Base-by-base conservation (phyloP, 2,888 invertebrate species). In the Cheilosia pagana region DNA sequence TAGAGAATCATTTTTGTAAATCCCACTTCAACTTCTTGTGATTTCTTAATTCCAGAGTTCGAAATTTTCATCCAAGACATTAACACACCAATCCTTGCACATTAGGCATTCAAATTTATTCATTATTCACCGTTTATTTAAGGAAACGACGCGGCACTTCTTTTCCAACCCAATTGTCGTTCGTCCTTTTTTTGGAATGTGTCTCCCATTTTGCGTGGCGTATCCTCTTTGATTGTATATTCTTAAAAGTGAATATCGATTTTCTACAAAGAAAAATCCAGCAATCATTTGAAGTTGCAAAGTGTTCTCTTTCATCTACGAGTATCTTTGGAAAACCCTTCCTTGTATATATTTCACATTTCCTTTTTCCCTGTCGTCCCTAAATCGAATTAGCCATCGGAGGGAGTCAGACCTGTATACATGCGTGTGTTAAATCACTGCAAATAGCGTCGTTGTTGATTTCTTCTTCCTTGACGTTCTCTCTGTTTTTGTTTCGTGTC, bases 101-200 rank as follows among this genome's bases (percentile, higher is more conserved):
- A 23, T 59, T 43, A 52, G 41, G 45, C 48, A 75, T 74, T 78
- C 43, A 78, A 83, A 83, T 83, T 83, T 83, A 83, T 83, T 83
- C 82, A 74, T 72, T 57, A 25, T 41, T 59, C 48, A 16, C 43
- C 76, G 35, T 59, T 71, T 79, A 60, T 68, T 60, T 57, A 48
- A 62, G 35, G 50, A 52, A 50, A 35, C 35, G 35, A 35, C 28
- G 48, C 45, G 45, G 10, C 45, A 28, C 25, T 50, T 65, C 41
- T 25, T 21, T 63, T 39, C 39, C 28, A 14, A 35, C 43, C 3
- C 14, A 21, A 41, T 21, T 31, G 28, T 28, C 39, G 43, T 16
- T 6, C 12, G 23, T 28, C 43, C n/a, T 23, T 53, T 12, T 52
- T 3, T 12, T 10, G 41, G 45, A 72, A 68, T 67, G 62, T 72